Percentiles rank a stretch among this genome's conserved stretches.
These are phyloP conservation scores for Druon quercuslanigerum DNA, from an alignment of 1,140 invertebrate species.

Conservation along the genomic window DNA sequence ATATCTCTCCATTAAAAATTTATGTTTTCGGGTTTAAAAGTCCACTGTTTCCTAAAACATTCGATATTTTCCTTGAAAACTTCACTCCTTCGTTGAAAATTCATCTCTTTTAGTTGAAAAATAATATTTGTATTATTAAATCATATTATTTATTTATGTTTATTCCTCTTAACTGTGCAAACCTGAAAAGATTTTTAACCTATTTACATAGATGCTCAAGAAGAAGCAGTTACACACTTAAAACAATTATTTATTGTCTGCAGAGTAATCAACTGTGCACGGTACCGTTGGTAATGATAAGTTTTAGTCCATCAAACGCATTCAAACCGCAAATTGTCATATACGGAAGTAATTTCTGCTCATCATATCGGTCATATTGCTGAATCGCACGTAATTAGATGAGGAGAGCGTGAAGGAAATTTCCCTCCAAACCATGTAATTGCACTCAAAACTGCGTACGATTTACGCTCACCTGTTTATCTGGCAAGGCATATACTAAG, in stretches of 20 bases:
- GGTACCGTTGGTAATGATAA: constrained; percentile 16
- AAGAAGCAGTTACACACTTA: constrained; percentile 4
- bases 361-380: constrained; percentile 19
- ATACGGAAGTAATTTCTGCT: constrained; percentile 19
- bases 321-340: constrained; percentile 13
- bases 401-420: constrained; percentile 27
- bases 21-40: too few relatives aligned
- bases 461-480: not conserved
- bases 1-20: too few relatives aligned
- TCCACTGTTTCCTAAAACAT: too few relatives aligned
- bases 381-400: constrained; percentile 13
- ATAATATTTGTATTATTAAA: too few relatives aligned
- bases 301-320: constrained; percentile 8
- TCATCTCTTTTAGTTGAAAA: too few relatives aligned
- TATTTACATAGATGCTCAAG: not conserved
- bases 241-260: not conserved
- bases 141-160: too few relatives aligned
- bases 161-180: not conserved
- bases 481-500: not conserved
- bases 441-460: constrained; percentile 6
- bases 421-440: constrained; percentile 12
- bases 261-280: not conserved
- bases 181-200: not conserved
- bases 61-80: too few relatives aligned
- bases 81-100: too few relatives aligned